A percentile compares a stretch with the other conserved stretches of the same genome.
Conservation (phyloP, 2,113 vertebrate genomes). For the Pogona vitticeps region DNA sequence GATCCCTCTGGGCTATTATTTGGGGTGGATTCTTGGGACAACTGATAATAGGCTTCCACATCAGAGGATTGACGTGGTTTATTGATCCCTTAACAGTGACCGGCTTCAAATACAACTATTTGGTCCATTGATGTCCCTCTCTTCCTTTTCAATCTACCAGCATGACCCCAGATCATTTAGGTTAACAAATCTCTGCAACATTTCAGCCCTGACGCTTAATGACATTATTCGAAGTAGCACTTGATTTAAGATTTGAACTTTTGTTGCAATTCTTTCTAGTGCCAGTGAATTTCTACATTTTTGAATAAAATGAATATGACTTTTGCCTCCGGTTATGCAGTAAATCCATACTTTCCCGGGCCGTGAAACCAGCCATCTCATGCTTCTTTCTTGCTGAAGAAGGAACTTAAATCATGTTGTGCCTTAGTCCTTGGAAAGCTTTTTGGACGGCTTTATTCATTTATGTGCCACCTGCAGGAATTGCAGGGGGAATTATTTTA, state of each 20-base stretch:
- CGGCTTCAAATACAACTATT: not conserved
- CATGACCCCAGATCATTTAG: conserved; percentile 49
- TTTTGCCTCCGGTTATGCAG: conserved; percentile 63
- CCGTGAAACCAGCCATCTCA: conserved; percentile 39
- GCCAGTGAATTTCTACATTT: conserved; percentile 53
- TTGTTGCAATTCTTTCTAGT: conserved; percentile 66
- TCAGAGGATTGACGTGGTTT: no score
- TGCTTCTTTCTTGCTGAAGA: not conserved
- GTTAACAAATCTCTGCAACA: conserved; percentile 61
- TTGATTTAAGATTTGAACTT: conserved; percentile 76
- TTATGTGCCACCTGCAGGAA: conserved; percentile 50
- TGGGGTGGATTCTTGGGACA: not conserved
- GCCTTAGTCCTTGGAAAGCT: conserved; percentile 12
- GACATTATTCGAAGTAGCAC: conserved; percentile 69
- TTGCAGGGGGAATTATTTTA: conserved; percentile 60
- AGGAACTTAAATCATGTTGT: conserved; percentile 48
- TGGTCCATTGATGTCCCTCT: not conserved
- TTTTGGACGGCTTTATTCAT: conserved; percentile 53
- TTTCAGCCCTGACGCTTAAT: conserved; percentile 63
- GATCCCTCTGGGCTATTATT: not conserved
- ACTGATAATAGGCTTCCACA: not conserved
- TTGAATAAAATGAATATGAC: conserved; percentile 67
- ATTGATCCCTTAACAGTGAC: not conserved
- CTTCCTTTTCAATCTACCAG: not conserved
- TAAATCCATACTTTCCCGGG: conserved; percentile 60